Conservation (phyloP, 2,113 vertebrate species). For the Haplotaxodon microlepis region DNA sequence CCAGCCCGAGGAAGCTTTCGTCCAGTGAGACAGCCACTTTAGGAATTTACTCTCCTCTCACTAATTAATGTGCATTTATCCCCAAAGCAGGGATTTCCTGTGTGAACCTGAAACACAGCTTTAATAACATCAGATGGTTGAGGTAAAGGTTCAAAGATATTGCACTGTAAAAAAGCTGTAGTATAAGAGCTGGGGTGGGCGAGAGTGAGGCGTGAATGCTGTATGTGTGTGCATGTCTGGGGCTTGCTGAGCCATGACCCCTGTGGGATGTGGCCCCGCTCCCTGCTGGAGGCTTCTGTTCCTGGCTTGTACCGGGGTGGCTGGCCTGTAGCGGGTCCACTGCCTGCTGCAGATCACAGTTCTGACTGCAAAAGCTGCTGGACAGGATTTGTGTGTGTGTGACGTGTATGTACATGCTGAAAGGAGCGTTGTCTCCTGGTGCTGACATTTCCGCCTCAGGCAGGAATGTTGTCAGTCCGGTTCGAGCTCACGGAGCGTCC, state of each 20-base stretch:
- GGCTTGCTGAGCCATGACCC: not conserved
- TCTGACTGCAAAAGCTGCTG: not conserved
- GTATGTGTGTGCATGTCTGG: not conserved
- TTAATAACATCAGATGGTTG: not conserved
- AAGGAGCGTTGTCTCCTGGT: not conserved
- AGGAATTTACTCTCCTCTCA: not conserved
- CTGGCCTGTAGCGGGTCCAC: not conserved
- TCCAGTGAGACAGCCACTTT: not conserved
- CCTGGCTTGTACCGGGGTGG: not conserved
- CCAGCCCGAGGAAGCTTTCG: not conserved
- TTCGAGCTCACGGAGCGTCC: not conserved
- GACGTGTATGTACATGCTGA: not conserved
- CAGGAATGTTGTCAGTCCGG: constrained; percentile 19
- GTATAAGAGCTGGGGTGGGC: not conserved
- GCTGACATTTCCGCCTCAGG: not conserved
- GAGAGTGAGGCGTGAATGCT: not conserved
- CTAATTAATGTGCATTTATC: no score
- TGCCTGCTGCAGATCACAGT: not conserved
- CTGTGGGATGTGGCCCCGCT: not conserved
- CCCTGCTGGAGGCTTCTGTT: not conserved
- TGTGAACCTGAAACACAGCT: not conserved
- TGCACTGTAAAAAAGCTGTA: not conserved
- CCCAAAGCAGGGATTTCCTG: not conserved
- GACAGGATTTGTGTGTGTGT: not conserved
- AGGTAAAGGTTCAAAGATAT: not conserved